Evolutionary conservation across 2,113 vertebrate species (phyloP).

Genomic region (Lethenteron reissneri): DNA sequence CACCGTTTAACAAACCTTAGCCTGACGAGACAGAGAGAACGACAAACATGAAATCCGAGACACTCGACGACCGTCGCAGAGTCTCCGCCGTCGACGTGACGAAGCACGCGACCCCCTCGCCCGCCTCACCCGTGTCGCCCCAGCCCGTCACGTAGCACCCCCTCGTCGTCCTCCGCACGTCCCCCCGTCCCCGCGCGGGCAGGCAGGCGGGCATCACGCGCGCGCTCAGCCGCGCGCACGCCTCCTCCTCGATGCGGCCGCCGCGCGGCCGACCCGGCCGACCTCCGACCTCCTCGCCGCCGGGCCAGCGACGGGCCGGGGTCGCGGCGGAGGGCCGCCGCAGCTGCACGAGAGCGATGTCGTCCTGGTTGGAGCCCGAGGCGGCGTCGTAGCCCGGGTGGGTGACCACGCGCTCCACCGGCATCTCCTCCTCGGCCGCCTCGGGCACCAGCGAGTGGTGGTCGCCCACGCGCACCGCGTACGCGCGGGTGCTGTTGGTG

Average conservation of each 20-base stretch:
- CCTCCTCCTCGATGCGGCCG: slow-evolving; percentile 21
- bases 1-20: no score
- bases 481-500: slow-evolving; percentile 25
- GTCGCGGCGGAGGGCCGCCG: slow-evolving; percentile 16
- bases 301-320: no score
- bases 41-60: no score
- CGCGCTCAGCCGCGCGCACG: slow-evolving; percentile 40
- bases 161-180: slow-evolving; percentile 16
- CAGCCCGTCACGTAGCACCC: slow-evolving; percentile 48
- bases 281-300: no score
- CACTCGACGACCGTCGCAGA: no score
- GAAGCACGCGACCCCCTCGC: not conserved
- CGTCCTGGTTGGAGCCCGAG: slow-evolving; percentile 48
- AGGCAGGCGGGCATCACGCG: slow-evolving; percentile 45
- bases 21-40: no score
- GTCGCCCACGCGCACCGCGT: slow-evolving; percentile 41
- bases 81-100: no score
- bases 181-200: slow-evolving; percentile 20
- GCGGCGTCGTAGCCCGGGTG: slow-evolving; percentile 50
- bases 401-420: slow-evolving; percentile 32
- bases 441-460: slow-evolving; percentile 47
- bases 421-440: slow-evolving; percentile 33
- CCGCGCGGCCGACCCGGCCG: no score
- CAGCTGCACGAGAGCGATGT: slow-evolving; percentile 47
- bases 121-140: slow-evolving; percentile 36